Base-by-base conservation (phyloP, 2,113 vertebrate species). In the Ciconia stormi region DNA sequence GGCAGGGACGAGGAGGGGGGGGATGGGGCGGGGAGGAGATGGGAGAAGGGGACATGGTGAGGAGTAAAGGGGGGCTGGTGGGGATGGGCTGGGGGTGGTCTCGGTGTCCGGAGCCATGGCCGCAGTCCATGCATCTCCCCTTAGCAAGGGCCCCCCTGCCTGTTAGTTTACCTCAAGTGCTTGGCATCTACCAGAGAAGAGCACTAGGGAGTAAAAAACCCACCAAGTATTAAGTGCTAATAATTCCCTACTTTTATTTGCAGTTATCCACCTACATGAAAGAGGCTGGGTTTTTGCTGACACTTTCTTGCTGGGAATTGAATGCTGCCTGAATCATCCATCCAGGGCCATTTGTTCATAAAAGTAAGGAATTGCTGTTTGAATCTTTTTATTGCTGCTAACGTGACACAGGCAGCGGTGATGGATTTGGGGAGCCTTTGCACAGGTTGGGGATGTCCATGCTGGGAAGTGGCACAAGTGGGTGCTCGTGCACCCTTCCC, bases 251-350 rank as follows among this genome's bases (percentile, higher is more conserved):
- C 82, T 96, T 92, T 94, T 91, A 94, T 96, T 94, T 95, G 93
- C 89, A 91, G 90, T 96, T 94, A 55, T 83, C 97, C 94, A 95
- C 94, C 93, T 73, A 66, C 94, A 29, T 59, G 91, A 27, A 79
- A 92, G 95, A 65, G 78, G 72, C 72, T 44, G 56, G 49, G 76
- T 42, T 96, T 95, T n/a, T 97, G 96, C 96, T 97, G 93, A 97
- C 92, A 94, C 92, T 91, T 84, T 73, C 83, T 95, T 72, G 40
- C 95, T 94, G 95, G 91, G 87, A 93, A 83, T 93, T 96, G 95
- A 96, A 80, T 36, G 82, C 89, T 86, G 93, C 91, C 94, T 96
- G 95, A 97, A 95, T 98, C 96, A 97, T 95, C 96, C 90, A 79
- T 94, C 96, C 91, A 77, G 93, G 94, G 91, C 87, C 81, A 73